phyloP scores from a whole-genome alignment of 1,140 invertebrate genomes.

The Papilio helenus region DNA sequence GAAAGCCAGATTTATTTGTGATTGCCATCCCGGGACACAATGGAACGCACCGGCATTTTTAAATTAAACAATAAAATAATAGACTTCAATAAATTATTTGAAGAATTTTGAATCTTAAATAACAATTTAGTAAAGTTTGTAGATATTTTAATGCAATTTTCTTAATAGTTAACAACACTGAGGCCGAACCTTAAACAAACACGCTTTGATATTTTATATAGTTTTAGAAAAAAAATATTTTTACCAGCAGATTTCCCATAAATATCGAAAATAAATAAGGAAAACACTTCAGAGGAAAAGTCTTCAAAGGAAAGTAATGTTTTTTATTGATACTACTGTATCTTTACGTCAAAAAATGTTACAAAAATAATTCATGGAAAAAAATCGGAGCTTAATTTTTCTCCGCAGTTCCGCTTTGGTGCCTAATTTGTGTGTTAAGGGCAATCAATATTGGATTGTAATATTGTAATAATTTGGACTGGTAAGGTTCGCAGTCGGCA shows the following conservation, averaged over 20 bases:
- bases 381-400: not conserved
- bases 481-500: slow-evolving; percentile 50
- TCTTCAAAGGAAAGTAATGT: not conserved
- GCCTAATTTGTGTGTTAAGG: slow-evolving; percentile 9
- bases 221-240: not conserved
- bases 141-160: not conserved
- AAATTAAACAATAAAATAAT: too few relatives aligned
- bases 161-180: not conserved
- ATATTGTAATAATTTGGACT: slow-evolving; percentile 43
- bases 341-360: not conserved
- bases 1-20: too few relatives aligned
- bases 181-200: not conserved
- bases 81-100: too few relatives aligned
- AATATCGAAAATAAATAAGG: not conserved
- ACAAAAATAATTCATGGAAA: not conserved
- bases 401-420: not conserved
- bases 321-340: not conserved
- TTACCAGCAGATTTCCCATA: not conserved
- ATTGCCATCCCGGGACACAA: too few relatives aligned
- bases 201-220: not conserved
- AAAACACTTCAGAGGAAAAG: not conserved
- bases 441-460: slow-evolving; percentile 29
- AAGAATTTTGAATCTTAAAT: too few relatives aligned
- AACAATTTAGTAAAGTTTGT: not conserved
- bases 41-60: too few relatives aligned